Evolutionary conservation across 1,140 invertebrate genomes (phyloP), one percentile per base, ranked within the genome.

Genomic region (Stenopsyche tienmushanensis): DNA sequence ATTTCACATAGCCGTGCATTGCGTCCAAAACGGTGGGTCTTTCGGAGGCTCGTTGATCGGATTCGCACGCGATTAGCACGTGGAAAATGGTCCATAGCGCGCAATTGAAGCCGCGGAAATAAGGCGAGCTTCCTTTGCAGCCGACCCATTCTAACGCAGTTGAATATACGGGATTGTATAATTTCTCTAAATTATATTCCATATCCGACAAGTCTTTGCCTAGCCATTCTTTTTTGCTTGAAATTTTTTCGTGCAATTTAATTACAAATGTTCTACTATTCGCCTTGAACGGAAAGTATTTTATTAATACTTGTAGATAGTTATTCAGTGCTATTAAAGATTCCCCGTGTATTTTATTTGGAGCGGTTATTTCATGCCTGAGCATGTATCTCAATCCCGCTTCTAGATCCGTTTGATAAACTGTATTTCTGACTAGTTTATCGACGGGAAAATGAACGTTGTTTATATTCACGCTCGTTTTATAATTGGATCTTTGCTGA

Each of bases 11-110:
- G 5, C 87, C 90, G 74, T 90, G 83, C 82, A 99, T 94, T 0
- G 89, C 88, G 69, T 83, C 78, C 0, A 98, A 77, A 10, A 97
- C 87, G n/a, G n/a, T n/a, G n/a, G n/a, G n/a, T n/a, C n/a, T n/a
- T 72, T 88, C 84, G 0, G 87, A 84, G 62, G 88, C 81, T 44
- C 78, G 74, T 2, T 68, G 72, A 0, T 80, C 73, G 29, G 80
- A 73, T 21, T 76, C 76, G 0, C 86, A 84, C 49, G 89, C 88
- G 8, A 93, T 95, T 20, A 99, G 76, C 44, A 89, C 92, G 75
- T 99, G 97, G 76, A 98, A 99, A 62, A 97, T 81, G 29, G 86
- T 91, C 97, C 97, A 99, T 13, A 99, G 78, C 0, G 93, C 89
- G 80, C 97, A 99, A 0, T 96, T 92, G 76, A 94, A 99, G n/a